These are phyloP conservation scores for Reticulitermes speratus DNA, from an alignment of 1,140 invertebrate species.

Conservation along the genomic window DNA sequence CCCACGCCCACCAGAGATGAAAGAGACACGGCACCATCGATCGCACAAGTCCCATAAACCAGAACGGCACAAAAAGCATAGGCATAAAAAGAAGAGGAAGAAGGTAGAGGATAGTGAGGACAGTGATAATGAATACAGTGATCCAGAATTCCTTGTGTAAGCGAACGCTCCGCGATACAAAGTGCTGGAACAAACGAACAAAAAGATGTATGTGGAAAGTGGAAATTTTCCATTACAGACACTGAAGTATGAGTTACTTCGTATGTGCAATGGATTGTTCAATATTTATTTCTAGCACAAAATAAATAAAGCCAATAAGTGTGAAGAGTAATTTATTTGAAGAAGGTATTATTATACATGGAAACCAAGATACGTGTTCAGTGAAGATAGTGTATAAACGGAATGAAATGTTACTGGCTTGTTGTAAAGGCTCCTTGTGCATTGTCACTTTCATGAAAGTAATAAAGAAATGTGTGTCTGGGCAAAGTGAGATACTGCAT, in stretches of 20 bases:
- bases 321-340: conserved; percentile 25
- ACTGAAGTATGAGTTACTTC: conserved; percentile 22
- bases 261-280: conserved; percentile 24
- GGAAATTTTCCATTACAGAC: background rate
- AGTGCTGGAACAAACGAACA: background rate
- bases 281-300: conserved; percentile 21
- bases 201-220: background rate
- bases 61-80: conserved; percentile 63
- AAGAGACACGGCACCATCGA: conserved; percentile 53
- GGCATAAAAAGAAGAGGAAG: conserved; percentile 67
- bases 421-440: background rate
- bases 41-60: conserved; percentile 55
- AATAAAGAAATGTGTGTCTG: background rate
- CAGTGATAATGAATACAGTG: conserved; percentile 65
- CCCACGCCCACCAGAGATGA: conserved; percentile 47
- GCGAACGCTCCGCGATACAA: background rate
- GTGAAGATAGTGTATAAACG: background rate
- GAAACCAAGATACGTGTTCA: background rate
- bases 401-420: background rate
- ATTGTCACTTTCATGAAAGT: no score
- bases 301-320: background rate
- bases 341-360: conserved; percentile 11
- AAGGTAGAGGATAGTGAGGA: conserved; percentile 62
- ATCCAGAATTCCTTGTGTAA: conserved; percentile 65
- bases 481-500: background rate